Conservation (phyloP, 1,140 invertebrate species). For the Achroia grisella region DNA sequence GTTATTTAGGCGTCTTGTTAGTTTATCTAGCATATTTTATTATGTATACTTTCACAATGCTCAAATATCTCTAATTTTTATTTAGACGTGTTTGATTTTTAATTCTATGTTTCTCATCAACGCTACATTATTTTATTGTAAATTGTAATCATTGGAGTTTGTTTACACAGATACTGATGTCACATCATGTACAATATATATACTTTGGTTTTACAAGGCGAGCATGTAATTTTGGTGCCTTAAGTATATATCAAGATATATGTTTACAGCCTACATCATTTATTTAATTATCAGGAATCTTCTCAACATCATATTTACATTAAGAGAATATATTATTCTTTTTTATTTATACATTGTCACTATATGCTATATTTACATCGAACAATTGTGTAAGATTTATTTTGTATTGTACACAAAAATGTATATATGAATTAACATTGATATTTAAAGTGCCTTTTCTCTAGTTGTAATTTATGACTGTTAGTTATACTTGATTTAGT, state of each 20-base stretch:
- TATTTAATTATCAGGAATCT: background rate
- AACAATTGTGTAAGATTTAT: background rate
- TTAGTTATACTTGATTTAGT: constrained; percentile 23
- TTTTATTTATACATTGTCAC: background rate
- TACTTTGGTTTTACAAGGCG: background rate
- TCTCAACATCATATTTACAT: background rate
- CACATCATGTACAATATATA: no score
- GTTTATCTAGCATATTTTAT: no score
- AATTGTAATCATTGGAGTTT: no score
- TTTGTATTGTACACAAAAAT: background rate
- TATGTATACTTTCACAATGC: no score
- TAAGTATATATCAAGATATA: constrained; percentile 14
- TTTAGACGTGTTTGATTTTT: no score
- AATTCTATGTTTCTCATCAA: no score
- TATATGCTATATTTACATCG: background rate
- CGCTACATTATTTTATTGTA: no score
- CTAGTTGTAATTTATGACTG: constrained; percentile 31
- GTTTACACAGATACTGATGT: no score
- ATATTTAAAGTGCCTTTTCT: constrained; percentile 26
- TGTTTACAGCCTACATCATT: no score
- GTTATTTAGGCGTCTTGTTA: no score
- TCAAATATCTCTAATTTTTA: no score
- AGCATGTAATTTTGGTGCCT: constrained; percentile 19
- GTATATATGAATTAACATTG: background rate
- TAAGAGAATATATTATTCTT: background rate